Conservation (phyloP, 2,113 vertebrate species). For the Eubucco bourcierii region DNA sequence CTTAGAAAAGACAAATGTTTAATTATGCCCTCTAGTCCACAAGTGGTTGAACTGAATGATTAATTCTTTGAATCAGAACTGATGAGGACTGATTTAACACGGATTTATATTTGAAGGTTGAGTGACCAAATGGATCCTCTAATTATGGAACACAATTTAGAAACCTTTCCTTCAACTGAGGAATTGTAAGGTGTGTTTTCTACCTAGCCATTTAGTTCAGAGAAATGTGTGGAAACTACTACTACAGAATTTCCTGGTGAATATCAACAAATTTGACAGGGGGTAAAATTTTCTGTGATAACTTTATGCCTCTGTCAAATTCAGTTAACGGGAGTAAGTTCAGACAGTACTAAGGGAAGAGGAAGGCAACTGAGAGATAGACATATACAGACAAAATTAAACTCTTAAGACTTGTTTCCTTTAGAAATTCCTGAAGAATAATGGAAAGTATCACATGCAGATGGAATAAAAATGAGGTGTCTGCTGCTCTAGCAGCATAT, state of each 20-base stretch:
- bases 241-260: background rate
- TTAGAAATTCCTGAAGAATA: conserved; percentile 23
- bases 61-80: background rate
- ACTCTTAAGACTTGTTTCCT: background rate
- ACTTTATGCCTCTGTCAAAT: background rate
- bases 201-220: background rate
- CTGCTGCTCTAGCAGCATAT: background rate
- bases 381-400: conserved; percentile 40
- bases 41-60: background rate
- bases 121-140: background rate
- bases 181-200: background rate
- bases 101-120: background rate
- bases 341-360: background rate
- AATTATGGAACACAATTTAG: background rate
- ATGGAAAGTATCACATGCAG: background rate
- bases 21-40: background rate
- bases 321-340: background rate
- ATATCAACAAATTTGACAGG: background rate
- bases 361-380: conserved; percentile 30
- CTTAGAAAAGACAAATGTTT: background rate
- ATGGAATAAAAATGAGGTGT: background rate
- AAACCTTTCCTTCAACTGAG: background rate
- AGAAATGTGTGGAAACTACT: background rate
- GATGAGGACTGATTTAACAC: background rate
- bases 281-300: background rate